Evolutionary conservation across 2,888 invertebrate species (phyloP), one percentile per base, ranked within the genome.

Genomic region (Anthoptus insignis): DNA sequence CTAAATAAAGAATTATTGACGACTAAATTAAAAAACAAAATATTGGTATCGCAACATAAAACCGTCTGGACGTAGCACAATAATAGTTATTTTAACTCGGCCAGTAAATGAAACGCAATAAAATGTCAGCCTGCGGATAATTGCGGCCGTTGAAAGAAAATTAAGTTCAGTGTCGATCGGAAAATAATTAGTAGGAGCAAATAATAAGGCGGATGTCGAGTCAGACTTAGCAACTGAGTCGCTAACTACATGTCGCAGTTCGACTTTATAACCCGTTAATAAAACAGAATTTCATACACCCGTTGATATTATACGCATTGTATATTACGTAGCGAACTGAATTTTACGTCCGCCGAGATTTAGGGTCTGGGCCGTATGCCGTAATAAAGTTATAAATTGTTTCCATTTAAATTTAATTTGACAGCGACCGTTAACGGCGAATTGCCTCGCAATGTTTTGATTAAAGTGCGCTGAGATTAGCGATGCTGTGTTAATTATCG

Each of bases 331-430:
- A 82, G 79, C 86, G n/a, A 81, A 83, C 88, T 84, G 86, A 90
- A 87, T 91, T 91, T 91, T 90, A 91, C 86, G 89, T 84, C 81
- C 81, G 79, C 79, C 83, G 84, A 86, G 86, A 87, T 89, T 89
- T 85, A 86, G 84, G 80, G 81, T 83, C 83, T 78, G 83, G 86
- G 85, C 84, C 85, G 87, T 85, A 81, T 87, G 84, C 87, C 75
- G 86, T 89, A 90, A 90, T 90, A 91, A 89, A 88, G 88, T 87
- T 81, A 91, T 91, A 88, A 90, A 91, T 91, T 91, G 91, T 89
- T 88, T 84, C 87, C 87, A 88, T 90, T 91, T 87, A 88, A 91
- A 91, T 89, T 91, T 89, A 91, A 91, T 91, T 91, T 91, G 91
- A 89, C 91, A 88, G 86, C 82, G 78, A 82, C 83, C 83, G 84